These are phyloP conservation scores for Eupeodes latifasciatus DNA, from an alignment of 2,888 invertebrate species.

Conservation along the genomic window DNA sequence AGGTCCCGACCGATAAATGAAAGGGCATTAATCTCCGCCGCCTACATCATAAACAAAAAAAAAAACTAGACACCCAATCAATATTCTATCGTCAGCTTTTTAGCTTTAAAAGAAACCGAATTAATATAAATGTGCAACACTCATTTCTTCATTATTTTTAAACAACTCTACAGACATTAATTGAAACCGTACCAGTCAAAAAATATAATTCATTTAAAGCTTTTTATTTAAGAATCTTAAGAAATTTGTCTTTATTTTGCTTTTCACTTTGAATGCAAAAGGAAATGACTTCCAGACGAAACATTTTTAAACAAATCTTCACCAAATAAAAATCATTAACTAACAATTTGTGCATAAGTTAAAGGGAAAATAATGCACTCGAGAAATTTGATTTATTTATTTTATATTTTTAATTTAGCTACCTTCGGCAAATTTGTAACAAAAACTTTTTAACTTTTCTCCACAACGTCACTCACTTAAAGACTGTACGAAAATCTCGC, in stretches of 20 bases:
- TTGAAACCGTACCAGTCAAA: not conserved
- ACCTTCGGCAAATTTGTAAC: not conserved
- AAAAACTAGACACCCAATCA: not conserved
- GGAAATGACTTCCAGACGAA: not conserved
- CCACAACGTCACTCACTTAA: conserved; percentile 39
- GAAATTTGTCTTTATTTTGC: not conserved
- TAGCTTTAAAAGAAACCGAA: not conserved
- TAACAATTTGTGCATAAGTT: not conserved
- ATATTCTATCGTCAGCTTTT: not conserved
- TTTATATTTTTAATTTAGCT: not conserved
- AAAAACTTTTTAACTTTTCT: conserved; percentile 26
- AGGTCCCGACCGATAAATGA: not conserved
- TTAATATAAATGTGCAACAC: not conserved
- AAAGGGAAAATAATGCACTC: not conserved
- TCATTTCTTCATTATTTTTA: not conserved
- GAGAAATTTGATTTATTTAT: conserved; percentile 2
- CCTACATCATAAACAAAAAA: not conserved
- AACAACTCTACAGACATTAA: not conserved
- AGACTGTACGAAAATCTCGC: conserved; percentile 59
- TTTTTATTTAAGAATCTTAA: not conserved
- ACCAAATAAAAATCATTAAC: not conserved
- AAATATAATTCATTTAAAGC: not conserved
- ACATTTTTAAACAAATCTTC: not conserved
- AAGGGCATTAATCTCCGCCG: conserved; percentile 9
- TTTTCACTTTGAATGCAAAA: not conserved